Evolutionary conservation across 1,140 invertebrate genomes (phyloP), one percentile per base, ranked within the genome.

Genomic region (Coptotermes formosanus): DNA sequence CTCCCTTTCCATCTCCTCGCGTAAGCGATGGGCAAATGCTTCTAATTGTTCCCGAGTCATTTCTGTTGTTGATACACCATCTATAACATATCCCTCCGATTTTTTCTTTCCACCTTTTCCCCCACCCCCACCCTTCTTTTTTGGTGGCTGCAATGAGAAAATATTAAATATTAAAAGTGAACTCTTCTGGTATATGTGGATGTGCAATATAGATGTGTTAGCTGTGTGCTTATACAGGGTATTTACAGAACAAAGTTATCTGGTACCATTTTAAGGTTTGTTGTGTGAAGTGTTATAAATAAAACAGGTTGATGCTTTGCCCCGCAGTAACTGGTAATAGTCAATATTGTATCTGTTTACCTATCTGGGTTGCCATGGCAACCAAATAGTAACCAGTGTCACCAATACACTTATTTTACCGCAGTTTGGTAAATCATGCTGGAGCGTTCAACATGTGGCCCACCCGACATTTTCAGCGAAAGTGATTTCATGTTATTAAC

Each of bases 1-100:
- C 91, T 99, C 98, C 82, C 97, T 94, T 89, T 99, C 97, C 89
- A 98, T 92, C 92, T 99, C 97, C 88, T 98, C 96, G 89, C 97
- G 94, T n/a, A 99, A 94, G 89, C 95, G 94, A 45, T 95, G 92
- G 16, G 97, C 95, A 89, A 98, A 98, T 86, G 95, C 94, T 91
- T 98, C 97, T 82, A 99, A 91, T 92, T 98, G 97, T 90, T 99
- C 97, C 89, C 97, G 94, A 32, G 95, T 95, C 97, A 99, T 99
- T 90, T 97, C 96, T 25, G 96, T 95, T 38, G 97, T 97, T 69
- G 97, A 95, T 16, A 98, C 95, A 75, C 97, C 97, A 95, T 98
- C 97, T 86, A 98, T 96, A 43, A 97, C 92, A 44, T 93, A 93
- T 87, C 92, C 93, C 91, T 32, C 86, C 2, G 83, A 43, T 59